A percentile compares a stretch with the other conserved stretches of the same genome.
phyloP scores from a whole-genome alignment of 2,888 invertebrate species.

The Phanerotoma sp. region DNA sequence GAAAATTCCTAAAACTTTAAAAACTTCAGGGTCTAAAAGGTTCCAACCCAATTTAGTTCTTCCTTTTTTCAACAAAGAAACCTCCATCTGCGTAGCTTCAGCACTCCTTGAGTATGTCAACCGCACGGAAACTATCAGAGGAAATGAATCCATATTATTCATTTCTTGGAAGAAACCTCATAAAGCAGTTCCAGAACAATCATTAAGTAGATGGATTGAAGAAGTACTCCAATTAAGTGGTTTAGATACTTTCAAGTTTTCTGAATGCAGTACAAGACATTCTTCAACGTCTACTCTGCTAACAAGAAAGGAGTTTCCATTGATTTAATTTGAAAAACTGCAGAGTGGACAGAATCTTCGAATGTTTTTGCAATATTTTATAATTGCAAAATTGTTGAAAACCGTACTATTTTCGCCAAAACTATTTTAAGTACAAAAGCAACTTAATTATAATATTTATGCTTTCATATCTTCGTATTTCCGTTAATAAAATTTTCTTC shows the following conservation, averaged over 20 bases:
- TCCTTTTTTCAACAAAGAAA: slow-evolving; percentile 16
- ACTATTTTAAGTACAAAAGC: not conserved
- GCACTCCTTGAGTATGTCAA: slow-evolving; percentile 2
- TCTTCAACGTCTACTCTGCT: slow-evolving; percentile 37
- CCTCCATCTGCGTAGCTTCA: slow-evolving; percentile 20
- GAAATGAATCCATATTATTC: slow-evolving; percentile 9
- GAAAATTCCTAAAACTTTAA: slow-evolving; percentile 8
- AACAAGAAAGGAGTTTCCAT: slow-evolving; percentile 31
- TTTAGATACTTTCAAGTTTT: slow-evolving; percentile 33
- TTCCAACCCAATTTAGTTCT: slow-evolving; percentile 21
- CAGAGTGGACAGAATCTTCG: slow-evolving; percentile 36
- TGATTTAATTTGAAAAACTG: slow-evolving; percentile 34
- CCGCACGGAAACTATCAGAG: not conserved
- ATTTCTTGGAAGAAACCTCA: slow-evolving; percentile 22
- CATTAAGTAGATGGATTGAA: slow-evolving; percentile 25
- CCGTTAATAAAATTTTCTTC: not conserved
- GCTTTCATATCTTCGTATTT: not conserved
- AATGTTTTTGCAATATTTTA: slow-evolving; percentile 36
- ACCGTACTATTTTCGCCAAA: slow-evolving; percentile 9
- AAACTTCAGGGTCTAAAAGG: not conserved
- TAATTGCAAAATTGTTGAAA: slow-evolving; percentile 20
- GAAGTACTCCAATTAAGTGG: slow-evolving; percentile 27
- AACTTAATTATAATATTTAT: not conserved
- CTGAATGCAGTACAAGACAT: slow-evolving; percentile 38
- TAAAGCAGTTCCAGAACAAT: slow-evolving; percentile 20